Percentiles rank a stretch among this genome's conserved stretches.
Evolutionary conservation across 2,113 vertebrate genomes (phyloP).

Genomic region (Crotalus horridus): DNA sequence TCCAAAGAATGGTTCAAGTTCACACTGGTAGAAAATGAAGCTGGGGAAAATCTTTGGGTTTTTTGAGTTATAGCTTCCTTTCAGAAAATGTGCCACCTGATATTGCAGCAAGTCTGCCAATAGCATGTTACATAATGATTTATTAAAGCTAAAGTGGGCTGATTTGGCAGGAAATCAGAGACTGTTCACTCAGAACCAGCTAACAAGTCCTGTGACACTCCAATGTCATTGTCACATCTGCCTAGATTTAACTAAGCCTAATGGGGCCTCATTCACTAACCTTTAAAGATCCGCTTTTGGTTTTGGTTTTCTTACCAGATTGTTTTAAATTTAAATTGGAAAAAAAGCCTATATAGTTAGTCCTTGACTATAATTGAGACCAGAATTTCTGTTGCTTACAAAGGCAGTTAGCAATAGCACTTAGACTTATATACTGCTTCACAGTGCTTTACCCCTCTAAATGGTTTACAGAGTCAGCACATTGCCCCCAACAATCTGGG

Average conservation of each 20-base stretch:
- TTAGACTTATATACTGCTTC: not conserved
- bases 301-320: not conserved
- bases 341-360: not conserved
- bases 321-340: not conserved
- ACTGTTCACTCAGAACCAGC: conserved; percentile 7
- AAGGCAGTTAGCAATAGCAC: not conserved
- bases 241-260: not conserved
- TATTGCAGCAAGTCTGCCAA: not conserved
- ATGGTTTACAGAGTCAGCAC: not conserved
- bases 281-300: not conserved
- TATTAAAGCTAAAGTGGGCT: not conserved
- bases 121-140: rapidly evolving
- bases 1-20: not conserved
- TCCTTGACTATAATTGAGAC: not conserved
- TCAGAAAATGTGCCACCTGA: not conserved
- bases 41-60: not conserved
- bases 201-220: not conserved
- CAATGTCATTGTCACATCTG: not conserved
- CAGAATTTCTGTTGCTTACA: not conserved
- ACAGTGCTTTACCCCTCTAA: not conserved
- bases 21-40: not conserved
- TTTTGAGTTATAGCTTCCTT: conserved; percentile 2
- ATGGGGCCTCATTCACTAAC: not conserved
- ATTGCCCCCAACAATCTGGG: not conserved
- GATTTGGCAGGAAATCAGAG: not conserved